phyloP scores from a whole-genome alignment of 1,140 invertebrate species.

The Drosophila seguyi region DNA sequence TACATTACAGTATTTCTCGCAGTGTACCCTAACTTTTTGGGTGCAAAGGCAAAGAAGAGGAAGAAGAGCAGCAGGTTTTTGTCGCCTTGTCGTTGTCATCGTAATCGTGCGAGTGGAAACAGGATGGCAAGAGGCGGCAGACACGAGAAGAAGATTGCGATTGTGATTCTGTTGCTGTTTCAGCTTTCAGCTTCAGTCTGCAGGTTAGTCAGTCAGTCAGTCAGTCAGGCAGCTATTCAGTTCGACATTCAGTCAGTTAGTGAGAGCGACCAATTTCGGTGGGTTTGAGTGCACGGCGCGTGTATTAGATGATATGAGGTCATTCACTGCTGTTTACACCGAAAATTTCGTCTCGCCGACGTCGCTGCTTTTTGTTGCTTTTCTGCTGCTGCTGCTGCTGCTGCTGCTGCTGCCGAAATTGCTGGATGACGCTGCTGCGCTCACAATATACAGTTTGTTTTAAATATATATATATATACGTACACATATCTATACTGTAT shows the following conservation, averaged over 20 bases:
- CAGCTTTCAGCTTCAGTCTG: slow-evolving; percentile 55
- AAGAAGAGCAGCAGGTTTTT: slow-evolving; percentile 53
- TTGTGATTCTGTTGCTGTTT: slow-evolving; percentile 57
- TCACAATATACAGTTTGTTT: slow-evolving; percentile 41
- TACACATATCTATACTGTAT: neutral
- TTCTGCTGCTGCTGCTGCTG: slow-evolving; percentile 18
- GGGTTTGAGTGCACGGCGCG: slow-evolving; percentile 78
- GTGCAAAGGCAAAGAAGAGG: slow-evolving; percentile 43
- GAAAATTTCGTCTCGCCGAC: slow-evolving; percentile 72
- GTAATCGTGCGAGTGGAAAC: slow-evolving; percentile 24
- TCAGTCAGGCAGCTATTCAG: slow-evolving; percentile 15
- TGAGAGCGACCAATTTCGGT: slow-evolving; percentile 32
- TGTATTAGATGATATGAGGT: slow-evolving; percentile 84
- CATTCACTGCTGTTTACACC: slow-evolving; percentile 84
- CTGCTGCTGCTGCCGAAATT: slow-evolving; percentile 31
- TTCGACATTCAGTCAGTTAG: slow-evolving; percentile 32
- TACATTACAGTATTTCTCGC: neutral
- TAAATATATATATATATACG: slow-evolving; percentile 1
- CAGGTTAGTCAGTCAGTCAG: slow-evolving; percentile 66
- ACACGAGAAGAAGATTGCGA: slow-evolving; percentile 31
- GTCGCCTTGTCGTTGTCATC: slow-evolving; percentile 51
- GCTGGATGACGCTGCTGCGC: slow-evolving; percentile 65
- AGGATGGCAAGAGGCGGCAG: slow-evolving; percentile 1
- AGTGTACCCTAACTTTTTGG: slow-evolving; percentile 34
- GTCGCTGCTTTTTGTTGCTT: slow-evolving; percentile 27